These are phyloP conservation scores for Halictus rubicundus DNA, from an alignment of 1,140 invertebrate species.

Conservation along the genomic window DNA sequence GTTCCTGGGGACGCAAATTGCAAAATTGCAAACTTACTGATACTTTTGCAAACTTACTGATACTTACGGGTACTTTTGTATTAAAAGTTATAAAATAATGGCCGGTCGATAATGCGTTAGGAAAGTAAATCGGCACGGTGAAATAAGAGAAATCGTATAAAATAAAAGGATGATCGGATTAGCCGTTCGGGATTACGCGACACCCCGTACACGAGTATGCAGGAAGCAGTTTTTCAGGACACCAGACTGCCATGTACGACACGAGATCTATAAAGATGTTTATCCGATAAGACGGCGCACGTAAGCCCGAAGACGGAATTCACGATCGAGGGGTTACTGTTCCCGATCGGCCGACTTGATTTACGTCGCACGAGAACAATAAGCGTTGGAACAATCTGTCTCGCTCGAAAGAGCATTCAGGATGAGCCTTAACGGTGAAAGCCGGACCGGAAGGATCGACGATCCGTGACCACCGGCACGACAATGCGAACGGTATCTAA, in stretches of 20 bases:
- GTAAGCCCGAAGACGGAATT: conserved; percentile 34
- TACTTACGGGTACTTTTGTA: no score
- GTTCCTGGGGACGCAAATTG: no score
- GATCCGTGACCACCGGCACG: conserved; percentile 61
- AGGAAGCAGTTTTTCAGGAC: neutral
- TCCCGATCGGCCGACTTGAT: conserved; percentile 53
- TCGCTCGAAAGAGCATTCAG: conserved; percentile 63
- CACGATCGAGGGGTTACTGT: conserved; percentile 5
- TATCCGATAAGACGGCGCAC: neutral
- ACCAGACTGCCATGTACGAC: neutral
- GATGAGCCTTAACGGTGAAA: conserved; percentile 68
- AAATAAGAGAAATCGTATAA: no score
- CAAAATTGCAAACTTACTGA: no score
- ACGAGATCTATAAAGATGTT: neutral
- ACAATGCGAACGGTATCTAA: conserved; percentile 57
- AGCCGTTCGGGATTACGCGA: no score
- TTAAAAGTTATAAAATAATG: no score
- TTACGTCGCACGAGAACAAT: conserved; percentile 57
- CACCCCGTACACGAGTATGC: neutral
- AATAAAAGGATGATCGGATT: no score
- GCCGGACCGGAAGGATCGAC: conserved; percentile 65
- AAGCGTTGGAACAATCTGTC: conserved; percentile 55
- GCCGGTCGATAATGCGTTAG: no score
- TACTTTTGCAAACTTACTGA: no score
- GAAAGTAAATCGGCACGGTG: no score